These are phyloP conservation scores for Strigops habroptila DNA, from an alignment of 2,113 vertebrate species.

Conservation along the genomic window DNA sequence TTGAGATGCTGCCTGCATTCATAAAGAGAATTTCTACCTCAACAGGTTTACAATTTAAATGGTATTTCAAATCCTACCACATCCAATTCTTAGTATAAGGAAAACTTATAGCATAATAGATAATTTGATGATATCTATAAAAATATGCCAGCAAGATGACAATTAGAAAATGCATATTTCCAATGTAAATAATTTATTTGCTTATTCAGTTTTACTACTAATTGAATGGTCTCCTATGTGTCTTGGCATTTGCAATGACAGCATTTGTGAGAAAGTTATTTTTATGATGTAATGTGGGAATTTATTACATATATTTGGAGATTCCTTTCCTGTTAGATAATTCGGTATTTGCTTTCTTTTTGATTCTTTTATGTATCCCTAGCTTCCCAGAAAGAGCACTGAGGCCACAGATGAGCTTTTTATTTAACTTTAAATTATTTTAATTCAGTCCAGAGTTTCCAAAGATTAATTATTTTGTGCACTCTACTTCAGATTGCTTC, in stretches of 20 bases:
- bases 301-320: slow-evolving; percentile 32
- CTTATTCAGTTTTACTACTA: not conserved
- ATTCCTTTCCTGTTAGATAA: slow-evolving; percentile 31
- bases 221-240: not conserved
- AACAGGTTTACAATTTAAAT: not conserved
- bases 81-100: not conserved
- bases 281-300: slow-evolving; percentile 47
- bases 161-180: not conserved
- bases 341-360: slow-evolving; percentile 25
- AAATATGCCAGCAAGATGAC: not conserved
- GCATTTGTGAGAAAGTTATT: slow-evolving; percentile 29
- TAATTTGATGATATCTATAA: not conserved
- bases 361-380: not conserved
- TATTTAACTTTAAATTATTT: slow-evolving; percentile 44
- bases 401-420: slow-evolving; percentile 23
- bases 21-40: not conserved
- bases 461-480: slow-evolving; percentile 42
- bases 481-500: slow-evolving; percentile 4
- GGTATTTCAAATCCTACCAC: not conserved
- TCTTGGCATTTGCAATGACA: slow-evolving; percentile 3
- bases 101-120: not conserved
- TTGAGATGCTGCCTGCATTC: not conserved
- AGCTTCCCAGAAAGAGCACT: slow-evolving; percentile 1
- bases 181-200: not conserved
- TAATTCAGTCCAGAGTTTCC: slow-evolving; percentile 42